Base-by-base conservation (phyloP, 2,113 vertebrate genomes). In the Callospermophilus lateralis region DNA sequence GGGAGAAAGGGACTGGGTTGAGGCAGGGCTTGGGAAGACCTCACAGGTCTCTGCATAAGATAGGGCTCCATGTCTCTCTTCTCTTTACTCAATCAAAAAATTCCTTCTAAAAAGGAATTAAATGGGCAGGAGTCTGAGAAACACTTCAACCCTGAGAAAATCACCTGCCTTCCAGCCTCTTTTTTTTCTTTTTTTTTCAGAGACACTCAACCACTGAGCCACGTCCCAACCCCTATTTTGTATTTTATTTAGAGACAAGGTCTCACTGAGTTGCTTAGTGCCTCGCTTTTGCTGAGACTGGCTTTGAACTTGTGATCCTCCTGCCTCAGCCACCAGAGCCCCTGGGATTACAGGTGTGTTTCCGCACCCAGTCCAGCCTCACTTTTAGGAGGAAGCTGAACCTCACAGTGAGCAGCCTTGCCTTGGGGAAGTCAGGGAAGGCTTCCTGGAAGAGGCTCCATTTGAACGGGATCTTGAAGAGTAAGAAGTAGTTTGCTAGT, bases 381-480 rank as follows among this genome's bases (percentile, higher is more conserved):
- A 39, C n/a, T 77, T 68, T 70, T 3, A 58, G 81, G 87, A 92
- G 81, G 84, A 90, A 97, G 78, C 42, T 67, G 9, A 67, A 22
- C 16, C 15, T 88, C 55, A 6, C 45, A 45, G 45, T 45, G 68
- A 68, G 5, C 48, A 85, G 22, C 16, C 28, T 37, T 76, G 53
- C 8, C 78, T 68, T 89, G 48, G 48, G 61, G 30, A 10, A 89
- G 37, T 34, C 55, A 34, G 9, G 22, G 72, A 12, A 28, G 12
- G 22, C 42, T 95, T 88, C 53, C 53, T 28, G 34, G 42, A 81
- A 48, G 32, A 95, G 13, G 84, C 11, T 70, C 42, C 28, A 26
- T 67, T 95, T 89, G 67, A 95, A 68, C 1, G 63, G 12, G 11
- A 20, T 79, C 78, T 88, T 72, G 24, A 65, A 30, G 1, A 55